Percentiles rank a stretch among this genome's conserved stretches.
These are phyloP conservation scores for Cervus canadensis DNA, from an alignment of 2,113 vertebrate species.

Conservation along the genomic window DNA sequence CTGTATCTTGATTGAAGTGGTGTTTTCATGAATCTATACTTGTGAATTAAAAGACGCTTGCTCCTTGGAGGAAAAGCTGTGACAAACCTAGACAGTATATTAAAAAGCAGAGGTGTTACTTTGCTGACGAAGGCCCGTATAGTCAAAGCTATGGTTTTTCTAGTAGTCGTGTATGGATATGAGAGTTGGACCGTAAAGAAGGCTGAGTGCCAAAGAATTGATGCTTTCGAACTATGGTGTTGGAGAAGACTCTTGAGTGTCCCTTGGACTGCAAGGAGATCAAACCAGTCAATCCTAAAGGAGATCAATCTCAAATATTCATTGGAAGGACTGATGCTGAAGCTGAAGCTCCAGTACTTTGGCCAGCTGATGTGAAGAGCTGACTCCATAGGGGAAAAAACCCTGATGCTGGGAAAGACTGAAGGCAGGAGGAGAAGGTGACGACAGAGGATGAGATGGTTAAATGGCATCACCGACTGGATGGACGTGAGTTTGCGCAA, in stretches of 20 bases:
- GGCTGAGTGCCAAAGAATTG: background rate
- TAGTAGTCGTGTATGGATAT: background rate
- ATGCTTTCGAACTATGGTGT: background rate
- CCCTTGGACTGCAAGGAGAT: background rate
- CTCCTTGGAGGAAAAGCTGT: background rate
- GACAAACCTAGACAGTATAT: background rate
- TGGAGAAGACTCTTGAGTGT: background rate
- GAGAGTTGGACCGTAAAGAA: background rate
- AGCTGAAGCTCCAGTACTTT: background rate
- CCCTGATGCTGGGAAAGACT: background rate
- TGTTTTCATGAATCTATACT: background rate
- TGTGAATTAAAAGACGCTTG: background rate
- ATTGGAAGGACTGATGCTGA: background rate
- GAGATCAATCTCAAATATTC: background rate
- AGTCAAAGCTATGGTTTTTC: background rate
- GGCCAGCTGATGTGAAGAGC: background rate
- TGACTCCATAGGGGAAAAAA: background rate
- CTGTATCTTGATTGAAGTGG: background rate
- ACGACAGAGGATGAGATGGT: background rate
- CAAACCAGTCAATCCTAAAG: background rate
- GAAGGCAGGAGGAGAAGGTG: background rate
- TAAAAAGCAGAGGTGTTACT: background rate
- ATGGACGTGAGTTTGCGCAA: background rate
- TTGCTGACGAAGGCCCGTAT: background rate
- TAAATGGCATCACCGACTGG: background rate